Percentiles rank a stretch among this genome's conserved stretches.
Conservation (phyloP, 2,797 vertebrate species). For the Peromyscus melanophrys region DNA sequence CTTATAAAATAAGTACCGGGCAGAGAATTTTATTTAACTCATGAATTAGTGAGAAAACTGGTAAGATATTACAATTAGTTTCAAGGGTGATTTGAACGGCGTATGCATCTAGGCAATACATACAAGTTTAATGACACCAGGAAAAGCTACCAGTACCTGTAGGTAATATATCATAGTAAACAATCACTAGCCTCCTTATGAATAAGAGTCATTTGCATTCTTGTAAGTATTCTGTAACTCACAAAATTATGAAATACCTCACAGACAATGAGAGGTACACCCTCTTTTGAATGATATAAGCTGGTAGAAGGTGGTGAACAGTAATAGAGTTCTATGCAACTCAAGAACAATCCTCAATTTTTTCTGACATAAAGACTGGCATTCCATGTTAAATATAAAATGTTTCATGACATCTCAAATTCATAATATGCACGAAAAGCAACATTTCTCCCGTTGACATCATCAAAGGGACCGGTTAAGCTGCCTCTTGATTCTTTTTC, state of each 20-base stretch:
- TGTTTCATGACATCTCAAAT: constrained; percentile 15
- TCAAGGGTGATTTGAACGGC: not conserved
- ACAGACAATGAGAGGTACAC: not conserved
- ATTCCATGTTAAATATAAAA: constrained; percentile 31
- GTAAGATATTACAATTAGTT: not conserved
- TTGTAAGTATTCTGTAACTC: constrained; percentile 28
- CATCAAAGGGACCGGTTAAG: not conserved
- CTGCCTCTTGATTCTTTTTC: not conserved
- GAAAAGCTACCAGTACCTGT: not conserved
- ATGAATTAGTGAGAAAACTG: not conserved
- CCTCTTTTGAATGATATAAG: constrained; percentile 1
- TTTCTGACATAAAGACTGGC: constrained; percentile 23
- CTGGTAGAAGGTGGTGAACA: not conserved
- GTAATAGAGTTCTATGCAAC: constrained; percentile 22
- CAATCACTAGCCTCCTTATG: not conserved
- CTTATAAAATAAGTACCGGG: not conserved
- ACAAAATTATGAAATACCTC: not conserved
- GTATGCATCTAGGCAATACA: not conserved
- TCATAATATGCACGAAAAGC: not conserved
- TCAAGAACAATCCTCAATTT: not conserved
- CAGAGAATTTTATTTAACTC: constrained; percentile 62
- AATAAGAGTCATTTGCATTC: constrained; percentile 47
- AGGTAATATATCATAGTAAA: not conserved
- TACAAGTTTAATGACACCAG: not conserved
- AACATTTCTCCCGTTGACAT: not conserved